Conservation (phyloP, 1,140 invertebrate genomes). For the Pogonomyrmex californicus region DNA sequence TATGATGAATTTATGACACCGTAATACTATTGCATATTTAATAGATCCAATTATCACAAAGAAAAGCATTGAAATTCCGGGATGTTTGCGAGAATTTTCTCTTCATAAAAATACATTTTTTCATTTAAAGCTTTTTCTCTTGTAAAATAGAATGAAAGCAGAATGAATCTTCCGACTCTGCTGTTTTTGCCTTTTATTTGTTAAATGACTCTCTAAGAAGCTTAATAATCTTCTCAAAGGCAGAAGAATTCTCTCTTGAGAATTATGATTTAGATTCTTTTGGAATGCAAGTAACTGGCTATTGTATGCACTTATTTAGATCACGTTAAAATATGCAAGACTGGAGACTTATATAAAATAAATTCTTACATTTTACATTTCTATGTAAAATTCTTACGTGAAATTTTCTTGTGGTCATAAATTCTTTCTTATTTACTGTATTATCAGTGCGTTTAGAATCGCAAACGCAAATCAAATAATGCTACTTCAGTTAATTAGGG, state of each 20-base stretch:
- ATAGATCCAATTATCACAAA: constrained; percentile 30
- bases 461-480: neutral
- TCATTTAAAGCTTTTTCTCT: neutral
- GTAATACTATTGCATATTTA: constrained; percentile 41
- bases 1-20: neutral
- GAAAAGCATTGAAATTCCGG: neutral
- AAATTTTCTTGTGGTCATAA: neutral
- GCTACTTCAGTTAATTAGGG: no score
- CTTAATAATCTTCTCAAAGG: constrained; percentile 10
- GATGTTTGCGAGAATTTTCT: neutral
- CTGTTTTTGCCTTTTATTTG: constrained; percentile 14
- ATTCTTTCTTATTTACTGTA: neutral
- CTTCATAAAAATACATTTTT: constrained; percentile 37
- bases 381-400: neutral
- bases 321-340: neutral
- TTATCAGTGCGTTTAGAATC: neutral
- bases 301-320: neutral
- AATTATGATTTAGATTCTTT: constrained; percentile 40
- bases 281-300: neutral
- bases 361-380: neutral
- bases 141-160: neutral
- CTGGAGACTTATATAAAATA: neutral
- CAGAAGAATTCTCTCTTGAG: neutral
- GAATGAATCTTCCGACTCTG: neutral
- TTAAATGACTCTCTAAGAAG: constrained; percentile 35